A percentile compares a stretch with the other conserved stretches of the same genome.
phyloP scores from a whole-genome alignment of 2,113 vertebrate genomes.

The Telmatochromis sp. region DNA sequence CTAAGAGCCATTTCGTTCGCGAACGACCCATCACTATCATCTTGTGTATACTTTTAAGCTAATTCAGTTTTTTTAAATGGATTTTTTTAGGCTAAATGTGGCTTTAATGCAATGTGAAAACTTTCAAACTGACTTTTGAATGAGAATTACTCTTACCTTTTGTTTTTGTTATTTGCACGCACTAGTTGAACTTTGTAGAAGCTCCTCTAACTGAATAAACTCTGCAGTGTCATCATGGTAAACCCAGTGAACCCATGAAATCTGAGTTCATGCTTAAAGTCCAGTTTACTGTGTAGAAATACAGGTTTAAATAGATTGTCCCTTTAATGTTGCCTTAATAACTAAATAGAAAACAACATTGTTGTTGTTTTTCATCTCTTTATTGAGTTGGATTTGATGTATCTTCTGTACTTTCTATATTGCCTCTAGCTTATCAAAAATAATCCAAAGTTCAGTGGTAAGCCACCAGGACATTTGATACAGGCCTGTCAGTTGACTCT shows the following conservation, averaged over 20 bases:
- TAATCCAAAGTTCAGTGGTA: background rate
- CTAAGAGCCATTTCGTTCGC: no score
- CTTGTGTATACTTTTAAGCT: background rate
- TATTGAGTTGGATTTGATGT: background rate
- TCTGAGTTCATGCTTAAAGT: background rate
- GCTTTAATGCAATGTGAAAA: background rate
- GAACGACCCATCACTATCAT: no score
- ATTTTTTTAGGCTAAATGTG: background rate
- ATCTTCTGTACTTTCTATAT: background rate
- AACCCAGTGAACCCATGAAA: background rate
- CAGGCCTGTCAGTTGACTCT: background rate
- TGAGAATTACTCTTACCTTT: background rate
- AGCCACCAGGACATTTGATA: background rate
- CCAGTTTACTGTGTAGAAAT: background rate
- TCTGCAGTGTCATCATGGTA: background rate
- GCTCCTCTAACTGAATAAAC: background rate
- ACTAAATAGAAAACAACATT: background rate
- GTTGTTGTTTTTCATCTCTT: background rate
- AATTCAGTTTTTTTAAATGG: rapidly evolving
- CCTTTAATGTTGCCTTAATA: background rate
- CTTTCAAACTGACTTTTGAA: background rate
- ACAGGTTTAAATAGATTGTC: background rate
- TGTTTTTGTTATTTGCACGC: background rate
- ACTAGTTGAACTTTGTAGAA: background rate
- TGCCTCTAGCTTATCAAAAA: background rate